Conservation (phyloP, 2,113 vertebrate genomes). For the Noctilio leporinus region DNA sequence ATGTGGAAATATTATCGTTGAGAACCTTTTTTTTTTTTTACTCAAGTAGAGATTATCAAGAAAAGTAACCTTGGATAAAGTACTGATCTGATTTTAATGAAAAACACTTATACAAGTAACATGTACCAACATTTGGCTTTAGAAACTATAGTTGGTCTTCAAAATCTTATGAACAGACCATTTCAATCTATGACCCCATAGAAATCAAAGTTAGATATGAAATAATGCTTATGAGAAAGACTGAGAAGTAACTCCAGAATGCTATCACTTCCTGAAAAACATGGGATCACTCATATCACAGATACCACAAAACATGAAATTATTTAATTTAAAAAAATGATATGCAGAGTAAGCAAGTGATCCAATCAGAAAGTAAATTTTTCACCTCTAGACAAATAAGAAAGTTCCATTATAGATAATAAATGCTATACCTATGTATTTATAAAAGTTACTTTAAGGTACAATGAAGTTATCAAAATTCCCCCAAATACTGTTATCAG, state of each 20-base stretch:
- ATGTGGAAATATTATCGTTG: background rate
- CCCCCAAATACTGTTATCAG: background rate
- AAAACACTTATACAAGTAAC: background rate
- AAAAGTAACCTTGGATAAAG: background rate
- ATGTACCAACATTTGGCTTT: background rate
- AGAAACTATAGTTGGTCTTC: background rate
- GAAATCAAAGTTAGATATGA: background rate
- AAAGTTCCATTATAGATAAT: background rate
- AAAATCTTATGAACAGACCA: background rate
- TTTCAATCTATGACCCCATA: background rate
- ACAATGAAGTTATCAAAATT: background rate
- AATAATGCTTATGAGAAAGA: background rate
- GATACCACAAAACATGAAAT: background rate
- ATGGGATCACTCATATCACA: background rate
- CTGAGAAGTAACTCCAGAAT: background rate
- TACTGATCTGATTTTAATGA: background rate
- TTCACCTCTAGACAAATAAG: background rate
- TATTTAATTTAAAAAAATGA: background rate
- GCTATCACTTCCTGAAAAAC: background rate
- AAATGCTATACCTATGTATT: background rate
- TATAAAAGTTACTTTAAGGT: background rate
- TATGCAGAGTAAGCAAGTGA: background rate
- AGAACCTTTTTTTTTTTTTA: background rate
- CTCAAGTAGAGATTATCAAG: background rate
- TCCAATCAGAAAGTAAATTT: background rate